Evolutionary conservation across 1,140 invertebrate genomes (phyloP).

Genomic region (Atopsyche davidsoni): DNA sequence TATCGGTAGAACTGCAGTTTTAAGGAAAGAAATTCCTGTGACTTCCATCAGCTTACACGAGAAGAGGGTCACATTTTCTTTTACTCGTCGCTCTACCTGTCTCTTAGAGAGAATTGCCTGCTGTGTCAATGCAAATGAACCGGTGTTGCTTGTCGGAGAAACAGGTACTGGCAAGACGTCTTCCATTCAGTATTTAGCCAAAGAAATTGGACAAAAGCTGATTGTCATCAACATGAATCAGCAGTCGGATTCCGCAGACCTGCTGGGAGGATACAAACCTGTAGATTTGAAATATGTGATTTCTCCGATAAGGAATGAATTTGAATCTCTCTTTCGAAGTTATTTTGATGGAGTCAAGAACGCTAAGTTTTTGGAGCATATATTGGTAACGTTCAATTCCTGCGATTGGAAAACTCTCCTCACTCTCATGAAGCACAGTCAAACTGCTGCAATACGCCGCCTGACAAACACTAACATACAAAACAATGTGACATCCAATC

Average conservation of each 20-base stretch:
- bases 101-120: conserved; percentile 83
- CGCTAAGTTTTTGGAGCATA: conserved; percentile 72
- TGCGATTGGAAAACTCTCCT: conserved; percentile 68
- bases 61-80: conserved; percentile 63
- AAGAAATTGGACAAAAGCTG: conserved; percentile 74
- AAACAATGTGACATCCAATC: conserved; percentile 12
- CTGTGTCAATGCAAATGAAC: conserved; percentile 77
- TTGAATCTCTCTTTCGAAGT: conserved; percentile 73
- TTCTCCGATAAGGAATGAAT: conserved; percentile 72
- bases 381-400: conserved; percentile 68
- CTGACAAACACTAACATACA: conserved; percentile 35
- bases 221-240: conserved; percentile 99
- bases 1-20: conserved; percentile 42
- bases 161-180: conserved; percentile 98
- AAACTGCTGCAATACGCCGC: conserved; percentile 60
- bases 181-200: conserved; percentile 88
- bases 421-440: conserved; percentile 70
- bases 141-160: conserved; percentile 93
- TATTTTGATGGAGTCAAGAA: conserved; percentile 81
- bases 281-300: conserved; percentile 85
- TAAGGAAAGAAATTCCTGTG: conserved; percentile 39
- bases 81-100: conserved; percentile 69
- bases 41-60: conserved; percentile 39
- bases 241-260: conserved; percentile 93
- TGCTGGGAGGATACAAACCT: conserved; percentile 96